phyloP scores from a whole-genome alignment of 2,888 invertebrate genomes.

The Ectemnius continuus region DNA sequence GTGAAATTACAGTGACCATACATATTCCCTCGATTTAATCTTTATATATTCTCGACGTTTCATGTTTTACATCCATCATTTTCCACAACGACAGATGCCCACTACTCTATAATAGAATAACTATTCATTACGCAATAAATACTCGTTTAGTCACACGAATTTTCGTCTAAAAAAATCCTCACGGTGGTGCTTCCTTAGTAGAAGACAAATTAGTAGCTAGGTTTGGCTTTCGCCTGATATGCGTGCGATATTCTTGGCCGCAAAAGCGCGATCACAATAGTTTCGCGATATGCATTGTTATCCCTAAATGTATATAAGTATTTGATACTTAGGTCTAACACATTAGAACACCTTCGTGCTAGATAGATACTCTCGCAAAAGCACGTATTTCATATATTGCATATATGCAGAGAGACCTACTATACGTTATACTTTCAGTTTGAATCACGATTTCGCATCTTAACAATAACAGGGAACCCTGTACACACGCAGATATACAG shows the following conservation, averaged over 20 bases:
- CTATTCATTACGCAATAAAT: background rate
- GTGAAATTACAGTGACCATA: too few relatives aligned
- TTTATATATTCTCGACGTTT: too few relatives aligned
- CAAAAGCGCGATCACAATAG: conserved; percentile 68
- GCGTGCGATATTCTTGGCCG: conserved; percentile 74
- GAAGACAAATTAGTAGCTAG: conserved; percentile 46
- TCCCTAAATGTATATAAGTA: conserved; percentile 31
- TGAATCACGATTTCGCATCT: too few relatives aligned
- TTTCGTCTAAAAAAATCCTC: conserved; percentile 34
- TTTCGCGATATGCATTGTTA: conserved; percentile 57
- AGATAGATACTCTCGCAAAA: conserved; percentile 31
- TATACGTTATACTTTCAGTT: too few relatives aligned
- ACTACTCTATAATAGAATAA: too few relatives aligned
- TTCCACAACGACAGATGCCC: too few relatives aligned
- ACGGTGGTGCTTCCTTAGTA: conserved; percentile 41
- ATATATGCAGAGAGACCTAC: too few relatives aligned
- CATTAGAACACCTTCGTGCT: conserved; percentile 49
- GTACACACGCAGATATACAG: conserved; percentile 6
- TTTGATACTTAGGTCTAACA: conserved; percentile 36
- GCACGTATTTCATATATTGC: conserved; percentile 21
- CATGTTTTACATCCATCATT: too few relatives aligned
- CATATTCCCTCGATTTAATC: too few relatives aligned
- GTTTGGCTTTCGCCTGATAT: conserved; percentile 71
- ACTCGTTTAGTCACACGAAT: conserved; percentile 10
- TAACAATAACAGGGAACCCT: conserved; percentile 6